Evolutionary conservation across 2,888 invertebrate genomes (phyloP).

Genomic region (Megamerina dolium): DNA sequence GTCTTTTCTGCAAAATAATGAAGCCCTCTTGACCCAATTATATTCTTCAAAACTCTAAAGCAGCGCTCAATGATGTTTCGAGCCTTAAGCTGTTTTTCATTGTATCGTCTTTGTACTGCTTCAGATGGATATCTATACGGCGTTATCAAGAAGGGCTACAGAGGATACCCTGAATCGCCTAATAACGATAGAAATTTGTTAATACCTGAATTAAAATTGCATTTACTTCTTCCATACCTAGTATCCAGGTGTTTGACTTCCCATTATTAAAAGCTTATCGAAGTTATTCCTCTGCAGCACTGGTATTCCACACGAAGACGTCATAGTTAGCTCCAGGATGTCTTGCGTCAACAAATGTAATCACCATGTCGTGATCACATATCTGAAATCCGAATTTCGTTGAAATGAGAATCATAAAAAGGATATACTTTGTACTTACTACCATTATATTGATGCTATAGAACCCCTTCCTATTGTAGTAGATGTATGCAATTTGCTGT

Average conservation of each 20-base stretch:
- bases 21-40: slow-evolving; percentile 1
- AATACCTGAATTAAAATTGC: too few relatives aligned
- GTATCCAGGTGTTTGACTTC: background rate
- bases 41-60: background rate
- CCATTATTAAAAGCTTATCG: background rate
- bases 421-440: too few relatives aligned
- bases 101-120: background rate
- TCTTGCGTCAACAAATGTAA: too few relatives aligned
- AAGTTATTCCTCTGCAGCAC: background rate
- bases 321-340: background rate
- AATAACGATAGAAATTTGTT: too few relatives aligned
- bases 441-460: slow-evolving; percentile 1
- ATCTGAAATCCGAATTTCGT: background rate
- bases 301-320: background rate
- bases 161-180: too few relatives aligned
- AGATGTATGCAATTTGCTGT: background rate
- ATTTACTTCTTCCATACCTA: too few relatives aligned
- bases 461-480: background rate
- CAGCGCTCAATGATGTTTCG: slow-evolving; percentile 2
- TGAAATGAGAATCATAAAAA: too few relatives aligned
- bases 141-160: background rate
- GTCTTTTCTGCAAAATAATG: too few relatives aligned
- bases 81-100: background rate
- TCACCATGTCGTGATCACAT: too few relatives aligned
- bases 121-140: background rate